Conservation (phyloP, 2,888 invertebrate genomes). For the Phasia obesa region DNA sequence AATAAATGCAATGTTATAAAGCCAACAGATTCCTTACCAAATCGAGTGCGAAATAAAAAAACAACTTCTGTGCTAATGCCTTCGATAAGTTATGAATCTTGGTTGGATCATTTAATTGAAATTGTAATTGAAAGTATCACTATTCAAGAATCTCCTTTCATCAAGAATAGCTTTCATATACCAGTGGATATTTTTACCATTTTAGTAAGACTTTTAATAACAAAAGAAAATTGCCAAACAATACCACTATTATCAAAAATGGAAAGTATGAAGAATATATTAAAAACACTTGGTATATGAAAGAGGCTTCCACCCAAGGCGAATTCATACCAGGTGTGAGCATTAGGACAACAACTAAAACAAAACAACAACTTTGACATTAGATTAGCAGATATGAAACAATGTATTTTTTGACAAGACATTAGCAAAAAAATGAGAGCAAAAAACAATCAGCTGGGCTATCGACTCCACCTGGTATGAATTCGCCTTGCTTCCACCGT, state of each 20-base stretch:
- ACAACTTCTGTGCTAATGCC: slow-evolving; percentile 70
- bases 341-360: too few relatives aligned
- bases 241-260: slow-evolving; percentile 85
- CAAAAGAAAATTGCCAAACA: slow-evolving; percentile 87
- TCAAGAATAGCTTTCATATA: slow-evolving; percentile 87
- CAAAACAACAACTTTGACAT: too few relatives aligned
- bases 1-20: not conserved
- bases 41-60: not conserved
- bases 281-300: slow-evolving; percentile 89
- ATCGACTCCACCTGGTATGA: too few relatives aligned
- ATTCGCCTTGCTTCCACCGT: too few relatives aligned
- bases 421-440: too few relatives aligned
- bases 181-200: slow-evolving; percentile 88
- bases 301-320: too few relatives aligned
- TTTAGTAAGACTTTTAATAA: slow-evolving; percentile 87
- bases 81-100: slow-evolving; percentile 84
- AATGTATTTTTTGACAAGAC: too few relatives aligned
- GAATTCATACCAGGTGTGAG: too few relatives aligned
- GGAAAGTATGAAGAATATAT: slow-evolving; percentile 87
- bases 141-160: slow-evolving; percentile 86
- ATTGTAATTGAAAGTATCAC: slow-evolving; percentile 89
- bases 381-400: too few relatives aligned
- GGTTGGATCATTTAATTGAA: slow-evolving; percentile 90
- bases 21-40: not conserved
- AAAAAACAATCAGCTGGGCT: too few relatives aligned